Conservation (phyloP, 2,113 vertebrate genomes). For the Synchiropus splendidus region DNA sequence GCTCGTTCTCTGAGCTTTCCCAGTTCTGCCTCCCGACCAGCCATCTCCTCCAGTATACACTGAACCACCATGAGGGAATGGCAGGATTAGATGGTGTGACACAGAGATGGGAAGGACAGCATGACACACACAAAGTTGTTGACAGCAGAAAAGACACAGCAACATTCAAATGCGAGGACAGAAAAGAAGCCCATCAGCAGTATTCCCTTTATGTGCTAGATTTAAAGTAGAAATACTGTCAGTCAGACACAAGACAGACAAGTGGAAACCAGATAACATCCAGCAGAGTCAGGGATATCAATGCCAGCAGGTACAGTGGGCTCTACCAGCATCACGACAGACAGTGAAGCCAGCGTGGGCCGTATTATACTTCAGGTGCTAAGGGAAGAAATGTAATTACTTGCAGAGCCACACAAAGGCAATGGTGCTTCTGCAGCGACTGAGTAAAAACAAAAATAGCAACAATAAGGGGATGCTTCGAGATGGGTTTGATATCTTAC, state of each 20-base stretch:
- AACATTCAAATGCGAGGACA: no score
- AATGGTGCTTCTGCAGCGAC: slow-evolving; percentile 32
- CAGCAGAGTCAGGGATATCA: neutral
- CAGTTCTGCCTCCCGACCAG: slow-evolving; percentile 82
- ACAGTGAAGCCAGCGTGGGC: slow-evolving; percentile 33
- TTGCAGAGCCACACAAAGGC: slow-evolving; percentile 55
- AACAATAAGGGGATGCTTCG: slow-evolving; percentile 49
- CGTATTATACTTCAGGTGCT: slow-evolving; percentile 50
- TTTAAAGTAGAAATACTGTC: no score
- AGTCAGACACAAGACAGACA: neutral
- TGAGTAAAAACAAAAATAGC: slow-evolving; percentile 59
- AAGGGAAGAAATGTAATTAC: slow-evolving; percentile 58
- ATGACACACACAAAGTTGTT: no score
- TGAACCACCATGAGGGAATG: slow-evolving; percentile 53
- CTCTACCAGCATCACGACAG: slow-evolving; percentile 3
- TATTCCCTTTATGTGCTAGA: no score
- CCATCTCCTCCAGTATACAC: slow-evolving; percentile 88
- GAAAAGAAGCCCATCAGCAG: neutral
- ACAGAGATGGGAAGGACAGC: slow-evolving; percentile 11
- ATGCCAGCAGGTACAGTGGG: neutral
- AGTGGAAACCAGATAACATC: neutral
- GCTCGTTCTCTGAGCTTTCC: slow-evolving; percentile 86
- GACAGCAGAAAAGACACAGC: no score
- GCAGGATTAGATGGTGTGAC: slow-evolving; percentile 13
- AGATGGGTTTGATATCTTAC: slow-evolving; percentile 47